phyloP scores from a whole-genome alignment of 2,797 vertebrate species.

The Alfaro cultratus region DNA sequence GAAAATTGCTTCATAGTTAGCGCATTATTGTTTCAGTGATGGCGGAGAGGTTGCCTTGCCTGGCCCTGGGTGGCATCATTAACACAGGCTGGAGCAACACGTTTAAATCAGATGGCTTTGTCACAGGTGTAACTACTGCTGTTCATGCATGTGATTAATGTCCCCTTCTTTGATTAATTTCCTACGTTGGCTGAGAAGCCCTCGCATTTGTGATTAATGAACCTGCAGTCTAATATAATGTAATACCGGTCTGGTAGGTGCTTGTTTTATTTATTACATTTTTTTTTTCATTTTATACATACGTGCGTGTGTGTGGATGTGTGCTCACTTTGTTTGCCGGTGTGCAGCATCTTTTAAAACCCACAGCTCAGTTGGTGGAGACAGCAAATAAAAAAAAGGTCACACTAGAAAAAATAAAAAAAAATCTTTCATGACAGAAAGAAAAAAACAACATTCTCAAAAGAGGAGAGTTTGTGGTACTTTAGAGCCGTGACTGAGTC shows the following conservation, averaged over 20 bases:
- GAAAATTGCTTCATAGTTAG: conserved; percentile 71
- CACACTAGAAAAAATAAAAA: conserved; percentile 27
- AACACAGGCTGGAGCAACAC: conserved; percentile 73
- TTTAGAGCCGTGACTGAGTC: background rate
- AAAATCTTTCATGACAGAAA: conserved; percentile 17
- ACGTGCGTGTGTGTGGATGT: conserved; percentile 20
- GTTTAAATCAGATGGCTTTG: conserved; percentile 78
- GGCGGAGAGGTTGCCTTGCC: conserved; percentile 60
- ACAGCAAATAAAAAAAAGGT: conserved; percentile 40
- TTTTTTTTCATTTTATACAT: conserved; percentile 9
- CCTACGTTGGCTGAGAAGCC: conserved; percentile 59
- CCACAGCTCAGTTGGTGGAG: conserved; percentile 36
- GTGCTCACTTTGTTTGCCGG: conserved; percentile 23
- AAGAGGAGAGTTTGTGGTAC: conserved; percentile 8
- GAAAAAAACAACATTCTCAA: background rate
- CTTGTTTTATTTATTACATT: conserved; percentile 22
- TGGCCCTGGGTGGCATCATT: conserved; percentile 77
- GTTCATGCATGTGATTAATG: conserved; percentile 76
- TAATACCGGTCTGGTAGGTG: conserved; percentile 33
- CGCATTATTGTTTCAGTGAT: conserved; percentile 72
- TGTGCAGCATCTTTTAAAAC: conserved; percentile 40
- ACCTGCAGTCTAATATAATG: conserved; percentile 57
- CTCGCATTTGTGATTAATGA: conserved; percentile 72
- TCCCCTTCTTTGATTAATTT: conserved; percentile 74
- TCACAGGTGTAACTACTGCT: conserved; percentile 72